Evolutionary conservation across 2,888 invertebrate species (phyloP).

Genomic region (Heliconius hortense): DNA sequence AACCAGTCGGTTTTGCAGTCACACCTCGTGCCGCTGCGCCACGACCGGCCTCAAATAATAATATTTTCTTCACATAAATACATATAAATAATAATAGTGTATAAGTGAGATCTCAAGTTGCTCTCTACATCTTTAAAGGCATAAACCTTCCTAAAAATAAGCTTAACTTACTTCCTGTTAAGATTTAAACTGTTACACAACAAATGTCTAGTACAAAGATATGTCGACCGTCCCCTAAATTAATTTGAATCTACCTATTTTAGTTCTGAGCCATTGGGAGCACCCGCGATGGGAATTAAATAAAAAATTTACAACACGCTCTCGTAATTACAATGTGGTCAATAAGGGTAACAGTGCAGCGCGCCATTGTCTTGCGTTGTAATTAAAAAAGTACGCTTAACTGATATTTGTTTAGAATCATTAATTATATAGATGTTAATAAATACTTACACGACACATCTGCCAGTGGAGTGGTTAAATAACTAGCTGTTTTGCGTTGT

Average conservation of each 20-base stretch:
- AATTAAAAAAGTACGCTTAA: slow-evolving; percentile 76
- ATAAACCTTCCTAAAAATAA: too few relatives aligned
- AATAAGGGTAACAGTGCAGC: slow-evolving; percentile 49
- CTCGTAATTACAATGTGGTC: slow-evolving; percentile 33
- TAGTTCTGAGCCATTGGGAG: neutral
- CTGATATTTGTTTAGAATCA: slow-evolving; percentile 79
- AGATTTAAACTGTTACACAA: too few relatives aligned
- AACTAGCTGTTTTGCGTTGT: slow-evolving; percentile 56
- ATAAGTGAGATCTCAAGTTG: too few relatives aligned
- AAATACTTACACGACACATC: slow-evolving; percentile 76
- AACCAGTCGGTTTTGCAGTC: too few relatives aligned
- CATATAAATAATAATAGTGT: too few relatives aligned
- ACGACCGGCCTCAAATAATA: too few relatives aligned
- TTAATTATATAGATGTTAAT: slow-evolving; percentile 76
- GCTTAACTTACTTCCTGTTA: too few relatives aligned
- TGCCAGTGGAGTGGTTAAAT: slow-evolving; percentile 62
- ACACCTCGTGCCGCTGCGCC: too few relatives aligned
- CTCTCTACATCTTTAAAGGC: too few relatives aligned
- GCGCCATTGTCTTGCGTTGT: slow-evolving; percentile 63
- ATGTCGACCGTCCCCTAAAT: too few relatives aligned
- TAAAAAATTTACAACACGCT: slow-evolving; percentile 31
- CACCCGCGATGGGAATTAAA: neutral
- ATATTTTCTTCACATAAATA: too few relatives aligned
- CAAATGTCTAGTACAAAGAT: too few relatives aligned
- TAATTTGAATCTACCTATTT: neutral